Conservation (phyloP, 2,888 invertebrate genomes). For the Griposia aprilina region DNA sequence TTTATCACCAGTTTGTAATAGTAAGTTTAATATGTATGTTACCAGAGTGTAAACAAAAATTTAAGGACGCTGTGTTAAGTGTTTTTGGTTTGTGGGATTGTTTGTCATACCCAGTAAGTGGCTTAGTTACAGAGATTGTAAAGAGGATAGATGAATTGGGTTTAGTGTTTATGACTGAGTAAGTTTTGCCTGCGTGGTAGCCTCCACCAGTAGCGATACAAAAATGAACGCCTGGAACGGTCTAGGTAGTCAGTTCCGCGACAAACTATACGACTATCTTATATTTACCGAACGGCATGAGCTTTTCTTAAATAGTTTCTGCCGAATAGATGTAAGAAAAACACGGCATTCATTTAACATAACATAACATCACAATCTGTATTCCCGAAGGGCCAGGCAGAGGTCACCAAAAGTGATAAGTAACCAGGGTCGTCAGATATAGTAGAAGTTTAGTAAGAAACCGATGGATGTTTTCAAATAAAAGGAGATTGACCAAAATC, state of each 20-base stretch:
- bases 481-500: neutral
- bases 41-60: conserved; percentile 35
- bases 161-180: neutral
- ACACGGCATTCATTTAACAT: neutral
- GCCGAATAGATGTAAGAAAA: neutral
- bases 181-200: neutral
- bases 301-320: neutral
- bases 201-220: neutral
- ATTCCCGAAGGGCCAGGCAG: neutral
- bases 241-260: neutral
- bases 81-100: conserved; percentile 15
- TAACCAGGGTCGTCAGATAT: too few relatives aligned
- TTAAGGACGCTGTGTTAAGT: neutral
- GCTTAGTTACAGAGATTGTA: neutral
- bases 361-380: neutral
- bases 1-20: conserved; percentile 58
- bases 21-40: conserved; percentile 38
- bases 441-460: too few relatives aligned
- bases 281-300: neutral
- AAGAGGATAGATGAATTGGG: neutral
- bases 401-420: neutral
- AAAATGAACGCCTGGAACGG: neutral
- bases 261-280: neutral
- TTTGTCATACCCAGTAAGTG: conserved; percentile 1
- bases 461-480: too few relatives aligned